phyloP scores from a whole-genome alignment of 2,888 invertebrate genomes.

The Rhimphoctona megacephalus region DNA sequence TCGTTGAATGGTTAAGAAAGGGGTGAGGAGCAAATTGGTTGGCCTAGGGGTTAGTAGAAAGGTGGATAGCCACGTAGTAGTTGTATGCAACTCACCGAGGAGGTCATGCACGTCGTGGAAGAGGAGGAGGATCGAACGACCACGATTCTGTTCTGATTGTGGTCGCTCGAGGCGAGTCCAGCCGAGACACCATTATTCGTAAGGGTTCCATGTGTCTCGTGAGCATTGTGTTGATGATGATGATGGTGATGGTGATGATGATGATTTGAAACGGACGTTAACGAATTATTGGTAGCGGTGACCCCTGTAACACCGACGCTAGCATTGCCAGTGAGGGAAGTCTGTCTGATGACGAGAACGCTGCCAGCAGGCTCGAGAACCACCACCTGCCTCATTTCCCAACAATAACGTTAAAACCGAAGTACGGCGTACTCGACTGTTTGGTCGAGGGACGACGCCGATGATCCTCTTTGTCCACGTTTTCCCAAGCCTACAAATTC shows the following conservation, averaged over 20 bases:
- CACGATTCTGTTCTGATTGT: conserved; percentile 84
- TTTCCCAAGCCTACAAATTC: neutral
- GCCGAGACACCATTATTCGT: conserved; percentile 77
- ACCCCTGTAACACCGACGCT: conserved; percentile 70
- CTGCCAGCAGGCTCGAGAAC: conserved; percentile 84
- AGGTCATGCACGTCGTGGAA: conserved; percentile 79
- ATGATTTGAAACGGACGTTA: conserved; percentile 68
- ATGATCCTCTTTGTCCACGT: neutral
- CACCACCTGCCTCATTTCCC: conserved; percentile 82
- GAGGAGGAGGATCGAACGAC: conserved; percentile 82
- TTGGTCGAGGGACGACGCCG: conserved; percentile 44
- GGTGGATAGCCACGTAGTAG: conserved; percentile 55
- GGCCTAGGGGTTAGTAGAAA: conserved; percentile 26
- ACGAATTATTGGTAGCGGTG: conserved; percentile 75
- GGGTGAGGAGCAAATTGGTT: conserved; percentile 42
- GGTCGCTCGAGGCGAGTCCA: conserved; percentile 79
- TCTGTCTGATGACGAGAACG: conserved; percentile 83
- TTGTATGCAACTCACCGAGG: conserved; percentile 76
- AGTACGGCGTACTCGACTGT: conserved; percentile 48
- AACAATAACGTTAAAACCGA: conserved; percentile 57
- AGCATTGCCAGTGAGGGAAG: conserved; percentile 78
- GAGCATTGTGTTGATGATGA: conserved; percentile 73
- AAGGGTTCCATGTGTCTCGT: conserved; percentile 74
- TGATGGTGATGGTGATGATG: conserved; percentile 63
- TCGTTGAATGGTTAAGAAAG: conserved; percentile 1